Evolutionary conservation across 2,888 invertebrate species (phyloP).

Genomic region (Chaetoderma sp.): DNA sequence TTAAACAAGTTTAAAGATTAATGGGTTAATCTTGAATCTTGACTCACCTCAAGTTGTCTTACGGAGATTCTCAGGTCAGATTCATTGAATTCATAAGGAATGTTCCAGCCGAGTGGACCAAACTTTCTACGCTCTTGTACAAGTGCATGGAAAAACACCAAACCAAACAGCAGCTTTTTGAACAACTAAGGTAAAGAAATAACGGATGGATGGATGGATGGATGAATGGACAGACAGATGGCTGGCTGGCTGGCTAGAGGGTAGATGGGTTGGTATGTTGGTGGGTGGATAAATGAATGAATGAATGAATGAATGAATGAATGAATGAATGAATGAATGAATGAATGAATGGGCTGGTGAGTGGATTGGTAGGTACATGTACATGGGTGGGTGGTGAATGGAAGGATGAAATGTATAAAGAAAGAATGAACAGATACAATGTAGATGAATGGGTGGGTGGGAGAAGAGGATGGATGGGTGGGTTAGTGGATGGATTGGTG

Average conservation of each 20-base stretch:
- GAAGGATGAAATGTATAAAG: too few species aligned
- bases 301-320: not conserved
- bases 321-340: not conserved
- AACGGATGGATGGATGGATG: too few species aligned
- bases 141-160: slow-evolving; percentile 70
- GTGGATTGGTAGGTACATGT: not conserved
- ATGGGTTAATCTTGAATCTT: too few species aligned
- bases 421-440: too few species aligned
- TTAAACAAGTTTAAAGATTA: not conserved
- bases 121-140: slow-evolving; percentile 70
- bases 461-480: slow-evolving; percentile 1
- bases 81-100: slow-evolving; percentile 71
- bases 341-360: not conserved
- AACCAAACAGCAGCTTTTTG: slow-evolving; percentile 73
- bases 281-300: too few species aligned
- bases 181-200: slow-evolving; percentile 75
- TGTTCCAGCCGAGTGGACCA: slow-evolving; percentile 71
- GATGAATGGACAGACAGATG: too few species aligned
- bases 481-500: slow-evolving; percentile 4
- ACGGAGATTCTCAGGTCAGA: slow-evolving; percentile 70
- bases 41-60: slow-evolving; percentile 65
- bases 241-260: too few species aligned
- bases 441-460: too few species aligned
- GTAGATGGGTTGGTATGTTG: too few species aligned
- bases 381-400: not conserved